Percentiles rank a stretch among this genome's conserved stretches.
Conservation (phyloP, 2,888 invertebrate genomes). For the Microplitis deprimator region DNA sequence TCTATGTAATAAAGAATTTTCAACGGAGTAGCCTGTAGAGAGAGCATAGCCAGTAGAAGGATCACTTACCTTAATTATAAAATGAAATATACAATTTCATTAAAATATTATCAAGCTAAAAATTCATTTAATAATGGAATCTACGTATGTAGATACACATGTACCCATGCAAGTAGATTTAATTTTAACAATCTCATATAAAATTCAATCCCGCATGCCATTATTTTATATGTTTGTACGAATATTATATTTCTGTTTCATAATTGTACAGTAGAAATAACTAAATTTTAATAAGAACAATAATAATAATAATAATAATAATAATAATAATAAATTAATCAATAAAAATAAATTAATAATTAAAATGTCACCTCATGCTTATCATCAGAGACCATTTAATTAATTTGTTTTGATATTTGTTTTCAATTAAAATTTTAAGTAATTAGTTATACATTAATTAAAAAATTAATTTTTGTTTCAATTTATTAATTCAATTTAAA, state of each 20-base stretch:
- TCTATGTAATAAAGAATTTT: too few species aligned
- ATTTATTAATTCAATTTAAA: not conserved
- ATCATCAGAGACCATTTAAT: not conserved
- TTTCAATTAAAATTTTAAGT: not conserved
- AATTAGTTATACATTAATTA: not conserved
- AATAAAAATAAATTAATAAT: not conserved
- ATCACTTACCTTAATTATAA: too few species aligned
- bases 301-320: too few species aligned
- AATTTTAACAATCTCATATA: not conserved
- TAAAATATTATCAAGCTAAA: too few species aligned
- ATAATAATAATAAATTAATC: too few species aligned
- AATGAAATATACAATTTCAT: too few species aligned
- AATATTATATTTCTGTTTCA: not conserved
- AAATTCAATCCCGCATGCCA: not conserved
- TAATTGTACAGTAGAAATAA: not conserved
- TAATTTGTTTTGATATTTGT: not conserved
- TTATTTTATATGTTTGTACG: not conserved
- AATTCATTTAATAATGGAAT: too few species aligned
- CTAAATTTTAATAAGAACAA: not conserved
- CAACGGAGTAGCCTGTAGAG: too few species aligned
- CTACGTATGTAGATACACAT: too few species aligned
- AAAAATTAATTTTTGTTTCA: not conserved
- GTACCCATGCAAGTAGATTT: not conserved
- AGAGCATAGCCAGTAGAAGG: too few species aligned
- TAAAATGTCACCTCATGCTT: not conserved